phyloP scores from a whole-genome alignment of 2,888 invertebrate species.

The Empis livida region DNA sequence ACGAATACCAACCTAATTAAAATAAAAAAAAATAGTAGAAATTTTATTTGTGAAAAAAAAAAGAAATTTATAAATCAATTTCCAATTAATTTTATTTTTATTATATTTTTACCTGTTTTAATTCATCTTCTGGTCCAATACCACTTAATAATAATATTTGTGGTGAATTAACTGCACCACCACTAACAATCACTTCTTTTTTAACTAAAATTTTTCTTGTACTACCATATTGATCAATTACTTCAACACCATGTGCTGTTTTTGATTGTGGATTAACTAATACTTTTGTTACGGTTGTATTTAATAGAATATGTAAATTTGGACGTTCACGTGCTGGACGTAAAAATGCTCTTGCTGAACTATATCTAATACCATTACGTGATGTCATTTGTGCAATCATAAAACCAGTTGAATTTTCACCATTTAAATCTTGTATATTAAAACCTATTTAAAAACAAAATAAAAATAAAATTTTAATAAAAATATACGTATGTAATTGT shows the following conservation, averaged over 20 bases:
- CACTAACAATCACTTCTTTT: slow-evolving; percentile 65
- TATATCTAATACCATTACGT: slow-evolving; percentile 71
- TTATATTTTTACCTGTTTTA: slow-evolving; percentile 36
- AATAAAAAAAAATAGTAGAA: not conserved
- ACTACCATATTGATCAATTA: slow-evolving; percentile 36
- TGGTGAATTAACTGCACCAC: slow-evolving; percentile 85
- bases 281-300: slow-evolving; percentile 65
- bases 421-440: slow-evolving; percentile 66
- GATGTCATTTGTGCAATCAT: slow-evolving; percentile 80
- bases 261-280: slow-evolving; percentile 62
- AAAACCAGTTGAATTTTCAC: slow-evolving; percentile 67
- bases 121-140: slow-evolving; percentile 62
- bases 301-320: slow-evolving; percentile 73
- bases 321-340: slow-evolving; percentile 60
- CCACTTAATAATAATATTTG: slow-evolving; percentile 87
- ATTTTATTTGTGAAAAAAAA: too few relatives aligned
- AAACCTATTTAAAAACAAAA: slow-evolving; percentile 41
- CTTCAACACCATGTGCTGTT: slow-evolving; percentile 64
- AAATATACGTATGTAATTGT: not conserved
- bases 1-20: slow-evolving; percentile 44
- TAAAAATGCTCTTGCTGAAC: slow-evolving; percentile 69
- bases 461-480: not conserved
- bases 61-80: too few relatives aligned
- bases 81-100: not conserved
- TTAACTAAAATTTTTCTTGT: slow-evolving; percentile 53